Evolutionary conservation across 53 echinoderm and acorn worm species (phyloP).

Genomic region (Arbacia lixula): DNA sequence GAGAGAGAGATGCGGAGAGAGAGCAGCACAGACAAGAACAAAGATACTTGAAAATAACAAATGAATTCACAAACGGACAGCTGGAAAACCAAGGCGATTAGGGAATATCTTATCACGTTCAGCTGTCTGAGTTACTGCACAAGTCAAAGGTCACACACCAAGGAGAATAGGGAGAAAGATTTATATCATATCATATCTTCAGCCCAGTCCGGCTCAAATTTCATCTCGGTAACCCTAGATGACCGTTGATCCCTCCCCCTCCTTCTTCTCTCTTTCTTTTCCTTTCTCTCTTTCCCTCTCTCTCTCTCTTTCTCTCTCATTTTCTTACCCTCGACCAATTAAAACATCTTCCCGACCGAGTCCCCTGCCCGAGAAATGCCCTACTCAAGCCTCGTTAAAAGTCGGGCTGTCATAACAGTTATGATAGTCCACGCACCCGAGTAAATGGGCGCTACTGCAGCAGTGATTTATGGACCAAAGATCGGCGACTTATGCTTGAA

Average conservation of each 20-base stretch:
- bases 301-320: too few relatives aligned
- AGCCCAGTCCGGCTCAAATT: conserved; percentile 6
- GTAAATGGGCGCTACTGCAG: conserved; percentile 5
- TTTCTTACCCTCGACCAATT: conserved; percentile 28
- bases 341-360: conserved; percentile 35
- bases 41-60: too few relatives aligned
- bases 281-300: too few relatives aligned
- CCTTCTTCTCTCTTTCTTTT: too few relatives aligned
- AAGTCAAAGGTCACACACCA: not conserved
- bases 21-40: too few relatives aligned
- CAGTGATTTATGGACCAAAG: conserved; percentile 22
- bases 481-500: conserved; percentile 1
- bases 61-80: too few relatives aligned
- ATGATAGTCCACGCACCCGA: conserved; percentile 25
- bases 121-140: not conserved
- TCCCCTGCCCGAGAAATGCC: conserved; percentile 5
- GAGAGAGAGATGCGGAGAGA: too few relatives aligned
- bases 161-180: conserved; percentile 29
- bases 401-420: conserved; percentile 28
- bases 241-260: conserved; percentile 2
- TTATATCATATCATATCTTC: conserved; percentile 35
- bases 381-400: conserved; percentile 46
- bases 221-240: conserved; percentile 23
- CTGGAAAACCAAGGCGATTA: too few relatives aligned
- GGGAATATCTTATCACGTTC: too few relatives aligned